Conservation (phyloP, 2,888 invertebrate genomes). For the Linnaemya tessellans region DNA sequence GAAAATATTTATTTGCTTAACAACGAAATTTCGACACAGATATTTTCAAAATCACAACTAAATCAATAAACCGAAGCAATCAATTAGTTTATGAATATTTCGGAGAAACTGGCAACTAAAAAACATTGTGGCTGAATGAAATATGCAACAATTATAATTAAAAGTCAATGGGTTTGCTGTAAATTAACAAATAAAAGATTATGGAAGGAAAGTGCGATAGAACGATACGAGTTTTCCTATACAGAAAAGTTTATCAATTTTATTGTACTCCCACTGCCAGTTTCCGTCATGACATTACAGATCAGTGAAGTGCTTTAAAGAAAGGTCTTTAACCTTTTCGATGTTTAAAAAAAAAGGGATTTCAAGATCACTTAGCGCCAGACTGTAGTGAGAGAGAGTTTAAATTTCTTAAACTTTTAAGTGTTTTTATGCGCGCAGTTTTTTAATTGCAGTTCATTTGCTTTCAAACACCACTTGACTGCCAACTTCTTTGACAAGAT, state of each 20-base stretch:
- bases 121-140: conserved; percentile 19
- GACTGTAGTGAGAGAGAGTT: not conserved
- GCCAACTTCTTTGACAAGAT: conserved; percentile 51
- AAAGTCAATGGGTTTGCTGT: conserved; percentile 50
- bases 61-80: conserved; percentile 57
- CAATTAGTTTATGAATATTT: conserved; percentile 43
- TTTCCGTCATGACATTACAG: conserved; percentile 43
- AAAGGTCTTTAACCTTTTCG: conserved; percentile 65
- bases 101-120: conserved; percentile 26
- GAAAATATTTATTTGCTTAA: conserved; percentile 51
- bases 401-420: conserved; percentile 38
- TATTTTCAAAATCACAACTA: conserved; percentile 70
- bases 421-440: conserved; percentile 44
- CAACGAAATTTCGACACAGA: conserved; percentile 63
- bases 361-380: conserved; percentile 18
- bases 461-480: conserved; percentile 58
- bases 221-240: not conserved
- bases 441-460: conserved; percentile 35
- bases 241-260: conserved; percentile 11
- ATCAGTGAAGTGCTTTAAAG: conserved; percentile 56
- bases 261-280: conserved; percentile 2
- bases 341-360: not conserved
- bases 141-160: conserved; percentile 64
- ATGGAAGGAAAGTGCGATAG: conserved; percentile 1
- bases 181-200: conserved; percentile 14